phyloP scores from a whole-genome alignment of 2,888 invertebrate species.

The Philonicus albiceps region DNA sequence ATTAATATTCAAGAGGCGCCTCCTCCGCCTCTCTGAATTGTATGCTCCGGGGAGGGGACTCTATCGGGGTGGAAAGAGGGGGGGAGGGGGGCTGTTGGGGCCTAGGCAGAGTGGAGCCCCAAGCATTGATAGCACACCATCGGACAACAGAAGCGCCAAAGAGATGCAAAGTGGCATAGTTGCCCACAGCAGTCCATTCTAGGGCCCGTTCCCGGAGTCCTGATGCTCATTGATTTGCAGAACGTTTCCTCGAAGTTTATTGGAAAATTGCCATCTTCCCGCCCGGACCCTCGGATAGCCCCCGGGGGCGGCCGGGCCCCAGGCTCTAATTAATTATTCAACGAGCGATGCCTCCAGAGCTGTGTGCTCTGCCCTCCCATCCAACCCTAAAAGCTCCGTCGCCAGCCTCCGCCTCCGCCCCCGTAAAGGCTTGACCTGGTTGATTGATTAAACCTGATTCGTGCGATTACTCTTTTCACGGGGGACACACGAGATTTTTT shows the following conservation, averaged over 20 bases:
- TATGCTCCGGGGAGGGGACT: background rate
- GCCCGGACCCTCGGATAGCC: background rate
- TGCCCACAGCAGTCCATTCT: background rate
- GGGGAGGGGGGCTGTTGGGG: background rate
- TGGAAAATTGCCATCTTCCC: slow-evolving; percentile 35
- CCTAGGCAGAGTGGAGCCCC: background rate
- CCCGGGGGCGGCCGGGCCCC: background rate
- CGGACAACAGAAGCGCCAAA: slow-evolving; percentile 25
- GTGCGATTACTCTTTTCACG: slow-evolving; percentile 24
- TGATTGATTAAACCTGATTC: slow-evolving; percentile 35
- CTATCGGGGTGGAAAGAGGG: background rate
- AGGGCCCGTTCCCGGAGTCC: background rate
- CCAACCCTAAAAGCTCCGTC: background rate
- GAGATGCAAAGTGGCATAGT: slow-evolving; percentile 28
- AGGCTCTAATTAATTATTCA: slow-evolving; percentile 29
- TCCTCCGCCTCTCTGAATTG: background rate
- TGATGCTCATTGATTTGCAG: slow-evolving; percentile 33
- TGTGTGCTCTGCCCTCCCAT: background rate
- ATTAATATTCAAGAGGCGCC: slow-evolving; percentile 37
- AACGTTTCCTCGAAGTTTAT: slow-evolving; percentile 30
- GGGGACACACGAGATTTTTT: background rate
- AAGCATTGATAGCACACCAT: background rate
- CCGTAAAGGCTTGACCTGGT: slow-evolving; percentile 10
- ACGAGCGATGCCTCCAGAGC: background rate
- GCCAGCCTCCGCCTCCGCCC: background rate